Conservation (phyloP, 1,140 invertebrate species). For the Hyles vespertilio region DNA sequence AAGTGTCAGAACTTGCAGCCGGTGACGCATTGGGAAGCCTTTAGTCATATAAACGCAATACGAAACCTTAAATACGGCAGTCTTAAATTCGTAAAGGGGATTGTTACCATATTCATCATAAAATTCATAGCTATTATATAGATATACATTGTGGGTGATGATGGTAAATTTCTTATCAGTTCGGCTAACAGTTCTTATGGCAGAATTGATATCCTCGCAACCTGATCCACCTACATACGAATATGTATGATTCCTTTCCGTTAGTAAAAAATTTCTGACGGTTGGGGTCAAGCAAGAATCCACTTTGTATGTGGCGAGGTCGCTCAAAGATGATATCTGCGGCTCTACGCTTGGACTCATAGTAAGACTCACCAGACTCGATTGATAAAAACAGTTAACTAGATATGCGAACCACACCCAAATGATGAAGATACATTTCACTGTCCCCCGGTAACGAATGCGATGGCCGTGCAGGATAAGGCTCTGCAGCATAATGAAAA, state of each 20-base stretch:
- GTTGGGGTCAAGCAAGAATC: conserved; percentile 6
- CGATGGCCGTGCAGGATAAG: conserved; percentile 9
- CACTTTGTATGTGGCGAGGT: conserved; percentile 10
- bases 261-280: too few species aligned
- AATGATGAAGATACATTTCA: too few species aligned
- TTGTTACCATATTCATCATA: conserved; percentile 27
- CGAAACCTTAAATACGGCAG: background rate
- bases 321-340: too few species aligned
- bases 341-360: too few species aligned
- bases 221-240: too few species aligned
- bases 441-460: background rate
- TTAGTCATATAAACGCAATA: too few species aligned
- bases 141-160: conserved; percentile 7
- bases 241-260: too few species aligned
- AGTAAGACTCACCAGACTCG: too few species aligned
- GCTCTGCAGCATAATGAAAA: conserved; percentile 18
- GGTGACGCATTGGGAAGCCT: too few species aligned
- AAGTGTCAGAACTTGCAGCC: conserved; percentile 14
- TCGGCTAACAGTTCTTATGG: conserved; percentile 2
- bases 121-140: conserved; percentile 16
- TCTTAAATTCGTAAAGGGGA: conserved; percentile 28
- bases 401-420: too few species aligned
- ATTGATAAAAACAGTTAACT: background rate
- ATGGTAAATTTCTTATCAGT: conserved; percentile 29
- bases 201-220: too few species aligned